Percentiles rank a stretch among this genome's conserved stretches.
phyloP scores from a whole-genome alignment of 2,113 vertebrate species.

The Corythornis madagascariensis region DNA sequence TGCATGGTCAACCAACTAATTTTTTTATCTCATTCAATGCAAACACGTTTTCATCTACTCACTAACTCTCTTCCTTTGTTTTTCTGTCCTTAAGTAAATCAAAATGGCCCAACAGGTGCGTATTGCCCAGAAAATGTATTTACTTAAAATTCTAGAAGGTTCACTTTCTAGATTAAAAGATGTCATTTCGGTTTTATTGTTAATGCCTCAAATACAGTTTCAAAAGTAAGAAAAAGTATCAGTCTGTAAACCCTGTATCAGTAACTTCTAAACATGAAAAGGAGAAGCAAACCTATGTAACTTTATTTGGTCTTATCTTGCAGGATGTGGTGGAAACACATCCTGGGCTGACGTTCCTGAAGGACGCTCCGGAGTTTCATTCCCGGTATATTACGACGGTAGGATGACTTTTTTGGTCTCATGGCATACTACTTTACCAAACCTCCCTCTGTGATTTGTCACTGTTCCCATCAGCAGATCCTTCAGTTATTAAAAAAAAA shows the following conservation, averaged over 20 bases:
- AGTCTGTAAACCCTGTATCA: neutral
- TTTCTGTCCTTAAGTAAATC: slow-evolving; percentile 66
- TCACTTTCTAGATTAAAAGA: neutral
- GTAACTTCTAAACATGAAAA: neutral
- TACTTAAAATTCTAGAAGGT: neutral
- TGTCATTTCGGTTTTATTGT: neutral
- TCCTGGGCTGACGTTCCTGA: slow-evolving; percentile 95
- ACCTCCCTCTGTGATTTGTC: neutral
- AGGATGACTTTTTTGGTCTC: slow-evolving; percentile 35
- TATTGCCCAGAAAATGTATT: slow-evolving; percentile 32
- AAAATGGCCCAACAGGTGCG: slow-evolving; percentile 59
- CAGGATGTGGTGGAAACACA: slow-evolving; percentile 98
- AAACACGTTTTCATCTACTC: slow-evolving; percentile 40
- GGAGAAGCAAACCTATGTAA: neutral
- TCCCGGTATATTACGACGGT: slow-evolving; percentile 98
- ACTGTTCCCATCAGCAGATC: neutral
- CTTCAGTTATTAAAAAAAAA: neutral
- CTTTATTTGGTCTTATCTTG: slow-evolving; percentile 40
- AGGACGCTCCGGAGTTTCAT: slow-evolving; percentile 98
- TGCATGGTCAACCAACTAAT: slow-evolving; percentile 31
- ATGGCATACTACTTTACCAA: neutral
- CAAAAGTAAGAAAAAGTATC: neutral
- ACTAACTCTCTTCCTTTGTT: slow-evolving; percentile 65
- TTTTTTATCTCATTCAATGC: slow-evolving; percentile 22
- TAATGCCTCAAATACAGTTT: slow-evolving; percentile 22